Evolutionary conservation across 2,113 vertebrate genomes (phyloP), one percentile per base, ranked within the genome.

Genomic region (Tragelaphus strepsiceros): DNA sequence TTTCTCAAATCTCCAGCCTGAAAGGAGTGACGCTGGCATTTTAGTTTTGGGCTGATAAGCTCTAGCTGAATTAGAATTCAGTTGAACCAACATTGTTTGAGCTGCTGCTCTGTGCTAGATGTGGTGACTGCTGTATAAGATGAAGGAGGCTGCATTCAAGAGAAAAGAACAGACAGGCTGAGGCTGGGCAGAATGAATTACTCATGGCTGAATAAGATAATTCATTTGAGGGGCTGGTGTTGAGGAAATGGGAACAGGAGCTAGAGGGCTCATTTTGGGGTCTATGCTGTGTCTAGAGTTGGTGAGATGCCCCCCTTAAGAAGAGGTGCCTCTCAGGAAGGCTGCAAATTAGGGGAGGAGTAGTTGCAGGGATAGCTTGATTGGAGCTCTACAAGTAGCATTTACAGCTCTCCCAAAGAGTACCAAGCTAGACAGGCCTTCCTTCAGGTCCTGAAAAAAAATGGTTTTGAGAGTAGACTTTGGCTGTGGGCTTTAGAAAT

Each of bases 401-500:
- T 91, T 15, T 74, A 26, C n/a, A 85, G 64, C 32, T 93, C 39
- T 17, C 32, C 24, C 28, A 30, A 54, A 88, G 61, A 12, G 11
- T 88, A 39, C 17, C 4, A 71, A 87, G 30, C 43, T 35, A 56
- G 22, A 39, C 4, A 90, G 21, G 26, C 26, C 35, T 95, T 91
- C n/a, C 19, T 74, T 90, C 8, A 86, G 35, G 28, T 35, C 39
- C 22, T 51, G 1, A 93, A 83, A 46, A 77, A 71, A 89, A 53
- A 13, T 22, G 39, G 10, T 62, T 95, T 95, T 96, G 59, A 93
- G 54, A 74, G 24, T 51, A 22, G 61, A 24, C 56, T 56, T 97
- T 59, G 54, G 32, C 74, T 92, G 21, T 95, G 49, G 59, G 24
- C 16, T 92, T 96, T 61, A 95, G 71, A 80, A 96, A 97, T 77